Conservation (phyloP, 2,888 invertebrate genomes). For the Harpalus rubripes region DNA sequence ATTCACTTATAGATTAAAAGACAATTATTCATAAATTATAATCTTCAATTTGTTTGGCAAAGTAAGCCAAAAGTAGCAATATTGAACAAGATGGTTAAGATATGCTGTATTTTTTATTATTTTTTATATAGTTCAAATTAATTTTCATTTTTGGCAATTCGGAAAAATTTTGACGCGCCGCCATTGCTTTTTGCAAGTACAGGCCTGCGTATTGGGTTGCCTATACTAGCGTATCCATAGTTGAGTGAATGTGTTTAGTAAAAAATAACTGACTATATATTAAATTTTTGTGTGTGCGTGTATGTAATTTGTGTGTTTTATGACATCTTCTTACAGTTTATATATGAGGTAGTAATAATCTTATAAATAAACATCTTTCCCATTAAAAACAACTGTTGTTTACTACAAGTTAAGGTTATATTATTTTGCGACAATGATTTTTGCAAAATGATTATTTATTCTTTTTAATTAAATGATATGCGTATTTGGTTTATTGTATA, state of each 20-base stretch:
- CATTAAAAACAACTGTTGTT: conserved; percentile 51
- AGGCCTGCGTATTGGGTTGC: conserved; percentile 30
- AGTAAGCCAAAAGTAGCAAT: no score
- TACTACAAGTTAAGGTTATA: conserved; percentile 48
- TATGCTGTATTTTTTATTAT: no score
- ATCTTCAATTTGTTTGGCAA: no score
- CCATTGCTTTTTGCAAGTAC: conserved; percentile 40
- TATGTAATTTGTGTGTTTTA: conserved; percentile 42
- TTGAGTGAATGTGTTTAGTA: conserved; percentile 58
- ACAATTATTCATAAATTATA: no score
- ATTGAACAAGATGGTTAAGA: neutral
- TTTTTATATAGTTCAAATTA: no score
- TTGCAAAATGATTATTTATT: neutral
- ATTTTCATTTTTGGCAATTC: neutral
- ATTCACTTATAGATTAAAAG: no score
- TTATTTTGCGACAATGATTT: conserved; percentile 45
- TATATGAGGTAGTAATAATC: conserved; percentile 4
- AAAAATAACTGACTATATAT: conserved; percentile 48
- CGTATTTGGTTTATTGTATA: neutral
- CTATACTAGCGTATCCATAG: conserved; percentile 44
- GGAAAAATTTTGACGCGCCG: neutral
- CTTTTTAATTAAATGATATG: conserved; percentile 1
- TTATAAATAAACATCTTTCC: neutral
- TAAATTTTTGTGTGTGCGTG: conserved; percentile 43
- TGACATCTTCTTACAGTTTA: conserved; percentile 1